Evolutionary conservation across 2,888 invertebrate genomes (phyloP), one percentile per base, ranked within the genome.

Genomic region (Ceraclea dissimilis): DNA sequence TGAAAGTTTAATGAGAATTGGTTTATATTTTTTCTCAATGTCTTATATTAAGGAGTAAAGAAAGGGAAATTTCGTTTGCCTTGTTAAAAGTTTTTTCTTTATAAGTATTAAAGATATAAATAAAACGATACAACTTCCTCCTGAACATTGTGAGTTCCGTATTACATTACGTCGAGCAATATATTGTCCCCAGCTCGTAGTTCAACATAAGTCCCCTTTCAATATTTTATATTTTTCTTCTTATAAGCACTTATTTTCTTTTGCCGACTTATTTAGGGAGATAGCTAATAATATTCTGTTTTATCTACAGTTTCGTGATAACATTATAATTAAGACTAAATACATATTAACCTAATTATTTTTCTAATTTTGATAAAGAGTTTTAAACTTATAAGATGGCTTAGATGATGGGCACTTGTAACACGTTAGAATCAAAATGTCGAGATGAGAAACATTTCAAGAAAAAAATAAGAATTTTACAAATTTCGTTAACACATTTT

Each of bases 121-220:
- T 54, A 54, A 49, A 54, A 11, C 49, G 49, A 49, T 21, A 54
- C 49, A 54, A 49, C 54, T 54, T 54, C 49, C 54, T 49, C n/a
- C 26, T 26, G 48, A 19, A 44, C 48, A 49, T 22, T 16, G 34
- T 22, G n/a, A 34, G 22, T 54, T 49, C 54, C 54, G 39, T 39
- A 49, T 43, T 49, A 22, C 49, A 49, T 54, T 49, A 54, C 33
- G 49, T 10, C 17, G 26, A 21, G 39, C 20, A 48, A 53, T 49
- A 53, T 53, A 39, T 43, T 26, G 49, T 49, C 49, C 49, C 49
- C 13, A 39, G 39, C 16, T 16, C 16, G 39, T 39, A 39, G 39
- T 39, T 39, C 39, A 39, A 39, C 39, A 39, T 39, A 39, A 39
- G 39, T 39, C 39, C 39, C 39, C 13, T 39, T 39, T 39, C 39